Evolutionary conservation across 2,797 vertebrate genomes (phyloP).

Genomic region (Psittacula derbiana): DNA sequence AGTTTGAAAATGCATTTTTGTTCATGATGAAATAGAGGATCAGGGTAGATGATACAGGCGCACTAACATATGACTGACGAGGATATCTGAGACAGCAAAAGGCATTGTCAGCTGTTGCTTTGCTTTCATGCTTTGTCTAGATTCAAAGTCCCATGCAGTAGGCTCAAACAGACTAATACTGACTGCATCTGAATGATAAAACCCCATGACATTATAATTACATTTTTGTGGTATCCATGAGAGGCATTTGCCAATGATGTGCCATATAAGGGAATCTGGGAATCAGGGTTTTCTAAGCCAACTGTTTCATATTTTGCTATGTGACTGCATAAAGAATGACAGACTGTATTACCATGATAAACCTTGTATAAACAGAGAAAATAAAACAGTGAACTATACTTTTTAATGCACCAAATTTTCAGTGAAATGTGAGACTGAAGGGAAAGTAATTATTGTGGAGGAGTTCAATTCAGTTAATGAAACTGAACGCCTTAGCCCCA

Average conservation of each 20-base stretch:
- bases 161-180: constrained; percentile 8
- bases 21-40: constrained; percentile 19
- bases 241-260: not conserved
- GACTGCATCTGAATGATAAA: constrained; percentile 49
- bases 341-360: not conserved
- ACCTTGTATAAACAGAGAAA: not conserved
- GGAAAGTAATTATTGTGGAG: not conserved
- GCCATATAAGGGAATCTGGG: not conserved
- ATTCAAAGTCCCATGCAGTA: constrained; percentile 32
- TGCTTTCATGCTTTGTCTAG: constrained; percentile 52
- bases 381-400: not conserved
- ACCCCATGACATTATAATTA: constrained; percentile 24
- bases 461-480: not conserved
- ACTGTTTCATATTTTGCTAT: constrained; percentile 5
- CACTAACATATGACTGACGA: constrained; percentile 3
- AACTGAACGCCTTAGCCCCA: not conserved
- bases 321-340: not conserved
- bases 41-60: not conserved
- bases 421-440: not conserved
- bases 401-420: not conserved
- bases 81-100: constrained; percentile 44
- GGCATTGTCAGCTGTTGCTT: not conserved
- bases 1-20: constrained; percentile 25
- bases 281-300: not conserved
- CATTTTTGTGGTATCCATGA: constrained; percentile 38